Evolutionary conservation across 2,113 vertebrate genomes (phyloP).

Genomic region (Gymnocephalus cernua): DNA sequence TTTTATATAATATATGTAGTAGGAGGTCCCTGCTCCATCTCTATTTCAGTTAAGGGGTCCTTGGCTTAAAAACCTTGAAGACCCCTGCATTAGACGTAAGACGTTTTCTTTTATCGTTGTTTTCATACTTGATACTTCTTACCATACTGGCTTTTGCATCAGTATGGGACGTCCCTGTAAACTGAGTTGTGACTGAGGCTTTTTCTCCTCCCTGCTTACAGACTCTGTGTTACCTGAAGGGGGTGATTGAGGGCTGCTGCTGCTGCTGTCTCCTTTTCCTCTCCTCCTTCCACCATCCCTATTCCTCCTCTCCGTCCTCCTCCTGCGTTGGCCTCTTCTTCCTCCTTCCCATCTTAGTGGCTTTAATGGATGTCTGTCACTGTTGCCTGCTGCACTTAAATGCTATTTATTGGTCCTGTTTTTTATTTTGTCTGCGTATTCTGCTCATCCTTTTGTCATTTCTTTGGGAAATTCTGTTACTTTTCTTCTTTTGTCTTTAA

Average conservation of each 20-base stretch:
- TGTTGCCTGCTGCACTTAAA: slow-evolving; percentile 14
- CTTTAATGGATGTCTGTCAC: slow-evolving; percentile 40
- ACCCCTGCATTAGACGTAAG: too few species aligned
- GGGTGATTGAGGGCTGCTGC: slow-evolving; percentile 65
- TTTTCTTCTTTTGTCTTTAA: neutral
- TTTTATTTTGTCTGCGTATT: neutral
- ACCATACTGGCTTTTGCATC: neutral
- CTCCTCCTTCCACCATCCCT: slow-evolving; percentile 49
- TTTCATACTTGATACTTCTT: neutral
- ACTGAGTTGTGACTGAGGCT: slow-evolving; percentile 4
- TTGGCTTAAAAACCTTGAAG: too few species aligned
- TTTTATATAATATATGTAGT: too few species aligned
- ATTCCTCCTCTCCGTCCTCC: slow-evolving; percentile 48
- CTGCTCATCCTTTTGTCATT: neutral
- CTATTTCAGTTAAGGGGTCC: too few species aligned
- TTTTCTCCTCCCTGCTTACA: slow-evolving; percentile 71
- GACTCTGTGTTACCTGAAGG: slow-evolving; percentile 71
- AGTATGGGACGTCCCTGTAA: neutral
- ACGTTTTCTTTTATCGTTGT: too few species aligned
- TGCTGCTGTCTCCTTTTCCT: slow-evolving; percentile 55
- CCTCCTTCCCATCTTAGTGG: slow-evolving; percentile 37
- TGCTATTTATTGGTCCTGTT: slow-evolving; percentile 25
- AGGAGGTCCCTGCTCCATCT: too few species aligned
- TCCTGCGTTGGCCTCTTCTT: slow-evolving; percentile 52
- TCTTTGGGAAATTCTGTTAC: neutral